Conservation (phyloP, 2,888 invertebrate genomes). For the Amblyjoppa fuscipennis region DNA sequence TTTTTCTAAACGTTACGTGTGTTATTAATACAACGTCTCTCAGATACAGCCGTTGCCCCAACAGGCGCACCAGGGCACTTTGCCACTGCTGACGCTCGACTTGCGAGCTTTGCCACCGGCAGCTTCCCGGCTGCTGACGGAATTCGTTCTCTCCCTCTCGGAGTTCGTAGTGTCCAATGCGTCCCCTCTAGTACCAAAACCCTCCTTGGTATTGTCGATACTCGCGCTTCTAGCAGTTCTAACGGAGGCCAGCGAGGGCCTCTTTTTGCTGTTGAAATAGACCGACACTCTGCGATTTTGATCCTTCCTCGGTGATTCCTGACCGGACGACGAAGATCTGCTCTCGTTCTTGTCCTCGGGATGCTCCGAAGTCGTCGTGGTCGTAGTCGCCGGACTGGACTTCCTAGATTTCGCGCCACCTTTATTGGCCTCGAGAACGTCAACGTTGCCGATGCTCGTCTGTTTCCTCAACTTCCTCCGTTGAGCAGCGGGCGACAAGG, state of each 20-base stretch:
- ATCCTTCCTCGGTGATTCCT: constrained; percentile 84
- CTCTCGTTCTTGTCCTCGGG: constrained; percentile 81
- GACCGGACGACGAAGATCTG: constrained; percentile 84
- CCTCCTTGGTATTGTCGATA: constrained; percentile 72
- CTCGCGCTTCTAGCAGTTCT: constrained; percentile 78
- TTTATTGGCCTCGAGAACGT: constrained; percentile 68
- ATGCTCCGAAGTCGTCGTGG: constrained; percentile 69
- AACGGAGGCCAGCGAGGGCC: constrained; percentile 77
- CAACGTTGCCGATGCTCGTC: constrained; percentile 63
- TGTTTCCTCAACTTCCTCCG: constrained; percentile 77
- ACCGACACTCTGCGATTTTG: constrained; percentile 74
- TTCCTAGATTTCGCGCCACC: constrained; percentile 63
- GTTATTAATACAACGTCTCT: constrained; percentile 21
- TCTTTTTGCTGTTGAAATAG: constrained; percentile 80
- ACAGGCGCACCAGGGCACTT: constrained; percentile 94
- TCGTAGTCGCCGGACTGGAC: constrained; percentile 53
- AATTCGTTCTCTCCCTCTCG: constrained; percentile 89
- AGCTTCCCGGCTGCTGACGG: constrained; percentile 87
- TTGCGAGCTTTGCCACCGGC: constrained; percentile 87
- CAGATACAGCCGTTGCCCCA: constrained; percentile 93
- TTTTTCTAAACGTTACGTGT: neutral
- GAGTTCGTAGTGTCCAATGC: constrained; percentile 83
- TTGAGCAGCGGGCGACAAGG: constrained; percentile 70
- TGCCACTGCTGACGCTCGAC: constrained; percentile 89
- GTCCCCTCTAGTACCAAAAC: constrained; percentile 69